Base-by-base conservation (phyloP, 1,140 invertebrate genomes). In the Drosophila triauraria region DNA sequence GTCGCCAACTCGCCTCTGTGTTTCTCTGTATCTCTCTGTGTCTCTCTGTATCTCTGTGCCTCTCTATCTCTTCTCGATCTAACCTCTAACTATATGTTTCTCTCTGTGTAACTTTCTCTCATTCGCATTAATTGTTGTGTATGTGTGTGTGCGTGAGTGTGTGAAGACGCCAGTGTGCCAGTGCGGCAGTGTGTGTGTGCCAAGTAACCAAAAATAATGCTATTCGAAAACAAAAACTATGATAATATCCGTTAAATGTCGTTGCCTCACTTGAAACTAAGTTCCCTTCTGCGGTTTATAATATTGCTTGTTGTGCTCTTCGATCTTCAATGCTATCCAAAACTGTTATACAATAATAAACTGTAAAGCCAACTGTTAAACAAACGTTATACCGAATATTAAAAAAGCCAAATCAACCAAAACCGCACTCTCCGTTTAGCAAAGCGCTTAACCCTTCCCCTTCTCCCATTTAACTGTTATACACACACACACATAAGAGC, bases 61-160 rank as follows among this genome's bases (percentile, higher is more conserved):
- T 65, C 44, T 61, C 32, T 74, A 12, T 68, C 15, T 70, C 13
- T 77, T 48, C 44, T 56, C 59, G 59, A 35, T 58, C 59, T 78
- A 42, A 78, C 42, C 44, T 15, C 61, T 30, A 30, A 30, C 43
- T 85, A 46, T 60, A 32, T 72, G 27, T 60, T 30, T 81, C 32
- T 67, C 46, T 61, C 59, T 71, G 50, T 65, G 57, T 43, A 69
- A 42, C 47, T 47, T 20, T 57, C 32, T 27, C 25, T 68, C 65
- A 69, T 68, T 69, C 65, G 67, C 68, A 48, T 74, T 78, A 60
- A 42, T 48, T 78, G 65, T 78, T 63, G 65, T 69, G 27, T 78
- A 8, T 44, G 43, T 75, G 27, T 67, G 58, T 72, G 44, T 75
- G 63, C 50, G 54, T 35, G 63, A 32, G 42, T 44, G 40, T 38